phyloP scores from a whole-genome alignment of 1,140 invertebrate species.

The Trichonephila clavipes region DNA sequence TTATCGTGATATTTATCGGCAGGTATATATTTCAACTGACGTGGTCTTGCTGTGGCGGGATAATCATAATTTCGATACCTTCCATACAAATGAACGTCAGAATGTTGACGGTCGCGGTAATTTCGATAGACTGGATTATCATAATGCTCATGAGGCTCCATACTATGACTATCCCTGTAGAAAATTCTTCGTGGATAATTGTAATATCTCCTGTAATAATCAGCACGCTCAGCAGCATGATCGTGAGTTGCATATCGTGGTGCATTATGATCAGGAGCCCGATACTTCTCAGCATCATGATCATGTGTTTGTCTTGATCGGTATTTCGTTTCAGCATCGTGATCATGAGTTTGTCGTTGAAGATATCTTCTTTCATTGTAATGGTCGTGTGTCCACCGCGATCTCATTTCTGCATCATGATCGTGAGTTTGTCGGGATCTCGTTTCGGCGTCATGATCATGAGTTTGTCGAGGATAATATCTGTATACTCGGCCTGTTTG shows the following conservation, averaged over 20 bases:
- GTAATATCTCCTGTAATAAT: not conserved
- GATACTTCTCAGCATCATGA: slow-evolving; percentile 58
- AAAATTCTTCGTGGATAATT: slow-evolving; percentile 54
- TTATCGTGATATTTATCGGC: slow-evolving; percentile 70
- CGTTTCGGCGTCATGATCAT: slow-evolving; percentile 38
- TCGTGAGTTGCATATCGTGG: not conserved
- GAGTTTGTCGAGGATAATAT: slow-evolving; percentile 43
- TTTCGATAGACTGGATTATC: slow-evolving; percentile 32
- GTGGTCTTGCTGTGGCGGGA: slow-evolving; percentile 54
- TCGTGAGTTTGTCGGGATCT: slow-evolving; percentile 41
- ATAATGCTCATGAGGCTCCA: slow-evolving; percentile 65
- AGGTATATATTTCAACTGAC: slow-evolving; percentile 54
- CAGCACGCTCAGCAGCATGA: not conserved
- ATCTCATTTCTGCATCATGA: slow-evolving; percentile 37
- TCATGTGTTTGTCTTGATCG: slow-evolving; percentile 44
- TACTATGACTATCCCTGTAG: slow-evolving; percentile 65
- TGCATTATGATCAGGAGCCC: slow-evolving; percentile 46
- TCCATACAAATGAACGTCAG: slow-evolving; percentile 65
- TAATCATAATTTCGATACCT: slow-evolving; percentile 58
- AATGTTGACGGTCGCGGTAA: slow-evolving; percentile 52
- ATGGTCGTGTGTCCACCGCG: slow-evolving; percentile 31
- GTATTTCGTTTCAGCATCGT: slow-evolving; percentile 50
- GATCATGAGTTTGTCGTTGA: slow-evolving; percentile 46
- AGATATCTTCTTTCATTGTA: slow-evolving; percentile 12
- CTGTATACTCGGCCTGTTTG: not conserved